Percentiles rank a stretch among this genome's conserved stretches.
Evolutionary conservation across 2,113 vertebrate genomes (phyloP).

Genomic region (Formicarius rufipectus): DNA sequence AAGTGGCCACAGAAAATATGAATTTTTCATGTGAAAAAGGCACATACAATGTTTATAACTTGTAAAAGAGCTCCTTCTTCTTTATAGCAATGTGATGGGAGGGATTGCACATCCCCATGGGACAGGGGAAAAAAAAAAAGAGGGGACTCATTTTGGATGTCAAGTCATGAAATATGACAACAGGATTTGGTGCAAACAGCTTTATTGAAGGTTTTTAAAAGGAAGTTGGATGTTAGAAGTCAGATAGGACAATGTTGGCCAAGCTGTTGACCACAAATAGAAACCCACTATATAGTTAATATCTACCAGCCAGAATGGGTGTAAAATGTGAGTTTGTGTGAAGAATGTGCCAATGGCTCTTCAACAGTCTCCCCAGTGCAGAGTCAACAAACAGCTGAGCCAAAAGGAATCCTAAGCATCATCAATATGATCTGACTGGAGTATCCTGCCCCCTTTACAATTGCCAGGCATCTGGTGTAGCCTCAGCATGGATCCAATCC

Average conservation of each 20-base stretch:
- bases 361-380: not conserved
- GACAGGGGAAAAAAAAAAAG: not conserved
- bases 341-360: not conserved
- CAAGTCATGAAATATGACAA: not conserved
- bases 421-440: not conserved
- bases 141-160: not conserved
- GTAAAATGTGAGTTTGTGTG: not conserved
- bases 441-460: too few relatives aligned
- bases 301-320: not conserved
- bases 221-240: not conserved
- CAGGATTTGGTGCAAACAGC: not conserved
- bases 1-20: rapidly evolving
- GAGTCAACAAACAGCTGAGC: not conserved
- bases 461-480: not conserved
- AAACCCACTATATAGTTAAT: not conserved
- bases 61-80: not conserved
- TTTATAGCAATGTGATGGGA: not conserved
- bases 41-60: not conserved
- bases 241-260: not conserved
- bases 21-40: not conserved
- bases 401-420: not conserved
- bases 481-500: rapidly evolving
- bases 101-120: not conserved
- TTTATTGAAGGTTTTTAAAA: not conserved
- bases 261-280: not conserved